These are phyloP conservation scores for Zaprionus obscuricornis DNA, from an alignment of 2,888 invertebrate genomes.

Conservation along the genomic window DNA sequence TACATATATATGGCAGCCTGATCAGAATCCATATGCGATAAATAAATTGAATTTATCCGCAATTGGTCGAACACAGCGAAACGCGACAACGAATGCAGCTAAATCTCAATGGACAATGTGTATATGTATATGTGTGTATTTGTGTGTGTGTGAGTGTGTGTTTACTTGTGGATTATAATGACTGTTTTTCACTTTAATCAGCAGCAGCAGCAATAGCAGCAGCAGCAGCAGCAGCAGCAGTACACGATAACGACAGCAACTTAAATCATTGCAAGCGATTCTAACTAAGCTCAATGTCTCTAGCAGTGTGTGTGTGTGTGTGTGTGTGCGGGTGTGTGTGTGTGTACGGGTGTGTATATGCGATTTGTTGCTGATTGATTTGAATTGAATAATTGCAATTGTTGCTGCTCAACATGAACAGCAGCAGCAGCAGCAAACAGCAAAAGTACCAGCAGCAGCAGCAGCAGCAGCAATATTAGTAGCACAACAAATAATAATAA, in stretches of 20 bases:
- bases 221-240: slow-evolving; percentile 18
- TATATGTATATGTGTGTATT: slow-evolving; percentile 13
- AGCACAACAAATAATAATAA: too few relatives aligned
- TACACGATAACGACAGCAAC: slow-evolving; percentile 50
- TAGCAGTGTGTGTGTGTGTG: slow-evolving; percentile 16
- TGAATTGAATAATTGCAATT: slow-evolving; percentile 81
- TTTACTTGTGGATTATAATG: slow-evolving; percentile 54
- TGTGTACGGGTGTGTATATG: slow-evolving; percentile 36
- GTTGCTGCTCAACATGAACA: slow-evolving; percentile 33
- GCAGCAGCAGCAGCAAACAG: slow-evolving; percentile 2
- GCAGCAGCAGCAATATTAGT: neutral
- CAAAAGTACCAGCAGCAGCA: slow-evolving; percentile 4
- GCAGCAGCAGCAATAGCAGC: slow-evolving; percentile 37
- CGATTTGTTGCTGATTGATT: slow-evolving; percentile 76
- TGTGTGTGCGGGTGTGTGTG: slow-evolving; percentile 12
- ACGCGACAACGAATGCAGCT: slow-evolving; percentile 22
- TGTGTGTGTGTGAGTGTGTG: slow-evolving; percentile 16
- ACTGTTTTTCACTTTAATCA: slow-evolving; percentile 70
- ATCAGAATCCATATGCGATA: slow-evolving; percentile 80
- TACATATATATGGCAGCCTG: slow-evolving; percentile 30
- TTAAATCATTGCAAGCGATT: slow-evolving; percentile 70
- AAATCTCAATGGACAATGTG: slow-evolving; percentile 19
- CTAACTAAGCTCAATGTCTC: slow-evolving; percentile 73
- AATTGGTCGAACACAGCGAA: slow-evolving; percentile 70
- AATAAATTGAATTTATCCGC: slow-evolving; percentile 82